phyloP scores from a whole-genome alignment of 2,888 invertebrate species.

The Harmothoe impar region DNA sequence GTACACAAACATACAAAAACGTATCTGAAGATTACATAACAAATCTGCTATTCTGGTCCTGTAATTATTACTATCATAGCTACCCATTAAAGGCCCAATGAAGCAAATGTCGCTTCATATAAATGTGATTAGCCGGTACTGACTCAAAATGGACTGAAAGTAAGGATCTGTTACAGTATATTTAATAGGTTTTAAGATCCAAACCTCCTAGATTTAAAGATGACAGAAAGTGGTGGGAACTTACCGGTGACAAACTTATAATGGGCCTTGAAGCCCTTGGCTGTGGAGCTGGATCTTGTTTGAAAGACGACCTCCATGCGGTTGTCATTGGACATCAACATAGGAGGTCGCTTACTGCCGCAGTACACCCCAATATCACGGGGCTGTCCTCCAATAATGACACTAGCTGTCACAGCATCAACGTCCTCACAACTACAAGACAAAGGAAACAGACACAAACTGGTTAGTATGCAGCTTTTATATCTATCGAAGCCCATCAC shows the following conservation, averaged over 20 bases:
- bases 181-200: too few relatives aligned
- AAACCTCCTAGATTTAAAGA: too few relatives aligned
- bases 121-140: too few relatives aligned
- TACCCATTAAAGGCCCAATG: too few relatives aligned
- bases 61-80: too few relatives aligned
- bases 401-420: conserved; percentile 91
- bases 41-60: too few relatives aligned
- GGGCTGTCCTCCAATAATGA: conserved; percentile 91
- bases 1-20: too few relatives aligned
- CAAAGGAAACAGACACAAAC: conserved; percentile 22
- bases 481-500: not conserved
- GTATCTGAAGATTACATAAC: too few relatives aligned
- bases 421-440: conserved; percentile 83
- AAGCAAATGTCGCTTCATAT: too few relatives aligned
- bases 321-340: conserved; percentile 96
- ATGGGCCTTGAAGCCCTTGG: conserved; percentile 93
- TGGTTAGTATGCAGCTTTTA: not conserved
- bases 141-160: too few relatives aligned
- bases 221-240: conserved; percentile 78
- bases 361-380: conserved; percentile 95
- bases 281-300: conserved; percentile 88
- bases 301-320: conserved; percentile 93
- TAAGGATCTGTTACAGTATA: too few relatives aligned
- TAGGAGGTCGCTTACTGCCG: conserved; percentile 91
- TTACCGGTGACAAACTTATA: conserved; percentile 95